These are phyloP conservation scores for Neodon shergylaensis DNA, from an alignment of 2,113 vertebrate genomes.

Conservation along the genomic window DNA sequence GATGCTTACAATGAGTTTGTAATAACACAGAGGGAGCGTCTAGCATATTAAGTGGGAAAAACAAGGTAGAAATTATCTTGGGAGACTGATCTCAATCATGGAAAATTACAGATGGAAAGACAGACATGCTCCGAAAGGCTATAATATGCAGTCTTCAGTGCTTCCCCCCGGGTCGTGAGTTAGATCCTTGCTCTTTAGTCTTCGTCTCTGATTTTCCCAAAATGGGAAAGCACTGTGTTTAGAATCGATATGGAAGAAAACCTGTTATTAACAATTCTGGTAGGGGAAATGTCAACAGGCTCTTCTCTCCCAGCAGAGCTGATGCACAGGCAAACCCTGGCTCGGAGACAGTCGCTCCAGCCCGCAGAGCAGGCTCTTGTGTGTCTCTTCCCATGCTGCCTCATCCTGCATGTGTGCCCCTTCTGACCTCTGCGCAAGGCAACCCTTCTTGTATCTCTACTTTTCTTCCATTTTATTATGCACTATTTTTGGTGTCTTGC, in stretches of 20 bases:
- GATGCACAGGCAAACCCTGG: fast-evolving
- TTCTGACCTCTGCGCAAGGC: fast-evolving
- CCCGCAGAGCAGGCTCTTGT: fast-evolving
- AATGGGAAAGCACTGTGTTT: not conserved
- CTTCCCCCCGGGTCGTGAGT: not conserved
- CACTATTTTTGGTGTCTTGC: fast-evolving
- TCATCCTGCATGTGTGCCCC: not conserved
- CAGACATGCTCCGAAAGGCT: fast-evolving
- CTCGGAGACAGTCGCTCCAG: fast-evolving
- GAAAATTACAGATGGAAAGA: not conserved
- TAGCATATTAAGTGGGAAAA: slow-evolving; percentile 35
- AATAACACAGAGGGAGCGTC: not conserved
- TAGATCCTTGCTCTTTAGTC: not conserved
- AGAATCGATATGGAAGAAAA: not conserved
- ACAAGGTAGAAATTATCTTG: not conserved
- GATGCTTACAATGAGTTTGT: slow-evolving; percentile 57
- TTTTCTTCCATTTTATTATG: not conserved
- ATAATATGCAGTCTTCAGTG: not conserved
- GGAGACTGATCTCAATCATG: not conserved
- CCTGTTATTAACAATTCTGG: not conserved
- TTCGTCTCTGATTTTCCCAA: not conserved
- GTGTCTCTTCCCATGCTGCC: fast-evolving
- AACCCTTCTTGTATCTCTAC: not conserved
- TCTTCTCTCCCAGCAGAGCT: not conserved
- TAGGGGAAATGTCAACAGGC: not conserved